These are phyloP conservation scores for Bemisia tabaci DNA, from an alignment of 1,140 invertebrate genomes.

Conservation along the genomic window DNA sequence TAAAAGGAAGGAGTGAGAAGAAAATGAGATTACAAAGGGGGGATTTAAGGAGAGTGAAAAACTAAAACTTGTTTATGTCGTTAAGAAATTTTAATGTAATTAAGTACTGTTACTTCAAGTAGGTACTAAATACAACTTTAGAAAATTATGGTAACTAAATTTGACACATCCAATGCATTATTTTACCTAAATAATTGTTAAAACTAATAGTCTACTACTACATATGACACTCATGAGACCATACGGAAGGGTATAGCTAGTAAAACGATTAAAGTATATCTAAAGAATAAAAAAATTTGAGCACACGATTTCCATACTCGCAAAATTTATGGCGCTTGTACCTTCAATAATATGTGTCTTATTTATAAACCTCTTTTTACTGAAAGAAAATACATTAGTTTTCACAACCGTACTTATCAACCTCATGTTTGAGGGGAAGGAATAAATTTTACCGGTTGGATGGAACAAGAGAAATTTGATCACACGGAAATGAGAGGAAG, in stretches of 20 bases:
- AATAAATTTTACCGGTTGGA: background rate
- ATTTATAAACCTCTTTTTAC: too few relatives aligned
- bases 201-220: too few relatives aligned
- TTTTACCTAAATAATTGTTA: background rate
- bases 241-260: background rate
- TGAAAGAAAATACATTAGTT: background rate
- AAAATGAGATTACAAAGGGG: too few relatives aligned
- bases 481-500: too few relatives aligned
- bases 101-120: too few relatives aligned
- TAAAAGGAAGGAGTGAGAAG: too few relatives aligned
- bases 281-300: background rate
- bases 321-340: background rate
- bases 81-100: too few relatives aligned
- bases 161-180: background rate
- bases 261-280: background rate
- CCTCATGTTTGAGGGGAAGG: background rate
- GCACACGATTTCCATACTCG: background rate
- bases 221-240: too few relatives aligned
- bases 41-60: too few relatives aligned
- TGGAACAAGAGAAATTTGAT: background rate
- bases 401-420: background rate
- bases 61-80: too few relatives aligned
- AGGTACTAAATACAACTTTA: background rate
- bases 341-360: too few relatives aligned
- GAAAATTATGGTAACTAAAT: background rate